phyloP scores from a whole-genome alignment of 2,797 vertebrate genomes.

The Onychomys leucogaster region DNA sequence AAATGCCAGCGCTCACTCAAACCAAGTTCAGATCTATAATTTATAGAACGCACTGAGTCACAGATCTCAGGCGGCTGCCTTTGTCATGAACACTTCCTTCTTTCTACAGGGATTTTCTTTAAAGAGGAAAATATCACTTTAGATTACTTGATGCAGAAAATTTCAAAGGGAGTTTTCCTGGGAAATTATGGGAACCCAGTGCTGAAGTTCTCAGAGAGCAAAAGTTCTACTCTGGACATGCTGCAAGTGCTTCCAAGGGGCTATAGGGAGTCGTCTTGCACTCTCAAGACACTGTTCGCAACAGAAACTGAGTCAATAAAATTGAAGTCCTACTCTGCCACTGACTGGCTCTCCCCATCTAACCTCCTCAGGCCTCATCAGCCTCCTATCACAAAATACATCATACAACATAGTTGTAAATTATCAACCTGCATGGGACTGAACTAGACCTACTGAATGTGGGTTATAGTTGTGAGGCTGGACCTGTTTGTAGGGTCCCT shows the following conservation, averaged over 20 bases:
- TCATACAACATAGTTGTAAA: background rate
- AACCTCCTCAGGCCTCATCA: background rate
- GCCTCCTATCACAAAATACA: background rate
- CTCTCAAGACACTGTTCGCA: background rate
- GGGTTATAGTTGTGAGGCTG: no score
- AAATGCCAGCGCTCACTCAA: constrained; percentile 83
- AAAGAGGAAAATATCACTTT: constrained; percentile 78
- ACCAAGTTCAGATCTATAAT: constrained; percentile 86
- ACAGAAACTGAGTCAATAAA: constrained; percentile 10
- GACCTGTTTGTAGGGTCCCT: no score
- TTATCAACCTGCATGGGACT: no score
- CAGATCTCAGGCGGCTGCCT: constrained; percentile 83
- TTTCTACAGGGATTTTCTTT: constrained; percentile 88
- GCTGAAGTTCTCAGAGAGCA: constrained; percentile 54
- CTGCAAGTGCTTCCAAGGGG: background rate
- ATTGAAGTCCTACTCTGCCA: background rate
- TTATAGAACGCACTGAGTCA: constrained; percentile 89
- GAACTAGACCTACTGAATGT: no score
- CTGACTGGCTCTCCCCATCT: background rate
- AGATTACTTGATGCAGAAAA: constrained; percentile 77
- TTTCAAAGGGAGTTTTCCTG: constrained; percentile 79
- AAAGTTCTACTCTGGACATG: background rate
- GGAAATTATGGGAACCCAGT: constrained; percentile 76
- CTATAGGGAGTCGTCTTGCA: background rate
- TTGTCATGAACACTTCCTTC: constrained; percentile 87